Conservation (phyloP, 1,140 invertebrate genomes). For the Diploscapter pachys region DNA sequence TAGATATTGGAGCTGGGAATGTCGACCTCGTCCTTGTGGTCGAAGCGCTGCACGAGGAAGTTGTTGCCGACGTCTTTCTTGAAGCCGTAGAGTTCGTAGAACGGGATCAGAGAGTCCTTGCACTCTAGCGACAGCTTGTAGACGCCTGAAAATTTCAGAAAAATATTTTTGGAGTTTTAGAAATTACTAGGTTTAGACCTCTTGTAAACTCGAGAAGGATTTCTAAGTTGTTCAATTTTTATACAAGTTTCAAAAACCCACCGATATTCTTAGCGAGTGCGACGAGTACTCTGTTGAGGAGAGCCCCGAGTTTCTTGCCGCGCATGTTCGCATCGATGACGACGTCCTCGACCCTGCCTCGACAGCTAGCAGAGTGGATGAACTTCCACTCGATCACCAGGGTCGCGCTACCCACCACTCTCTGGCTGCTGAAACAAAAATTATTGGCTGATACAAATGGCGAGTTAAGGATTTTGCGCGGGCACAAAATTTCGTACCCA, state of each 20-base stretch:
- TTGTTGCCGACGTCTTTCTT: constrained; percentile 75
- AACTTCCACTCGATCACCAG: constrained; percentile 88
- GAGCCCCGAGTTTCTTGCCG: constrained; percentile 42
- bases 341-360: constrained; percentile 90
- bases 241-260: background rate
- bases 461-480: no score
- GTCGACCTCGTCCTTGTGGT: constrained; percentile 1
- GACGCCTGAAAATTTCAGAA: constrained; percentile 65
- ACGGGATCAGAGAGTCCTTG: constrained; percentile 80
- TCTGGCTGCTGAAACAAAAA: constrained; percentile 62
- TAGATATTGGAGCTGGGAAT: background rate
- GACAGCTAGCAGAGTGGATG: constrained; percentile 77
- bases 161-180: background rate
- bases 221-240: no score
- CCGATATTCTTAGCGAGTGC: constrained; percentile 18
- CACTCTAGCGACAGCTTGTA: constrained; percentile 95
- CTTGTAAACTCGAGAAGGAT: no score
- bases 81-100: constrained; percentile 85
- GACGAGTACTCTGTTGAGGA: constrained; percentile 43
- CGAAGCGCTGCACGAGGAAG: constrained; percentile 55
- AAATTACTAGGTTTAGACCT: background rate
- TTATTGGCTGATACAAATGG: no score
- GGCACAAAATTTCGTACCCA: no score
- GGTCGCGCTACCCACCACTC: constrained; percentile 81
- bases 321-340: constrained; percentile 73